Base-by-base conservation (phyloP, 2,797 vertebrate species). In the Characodon lateralis region DNA sequence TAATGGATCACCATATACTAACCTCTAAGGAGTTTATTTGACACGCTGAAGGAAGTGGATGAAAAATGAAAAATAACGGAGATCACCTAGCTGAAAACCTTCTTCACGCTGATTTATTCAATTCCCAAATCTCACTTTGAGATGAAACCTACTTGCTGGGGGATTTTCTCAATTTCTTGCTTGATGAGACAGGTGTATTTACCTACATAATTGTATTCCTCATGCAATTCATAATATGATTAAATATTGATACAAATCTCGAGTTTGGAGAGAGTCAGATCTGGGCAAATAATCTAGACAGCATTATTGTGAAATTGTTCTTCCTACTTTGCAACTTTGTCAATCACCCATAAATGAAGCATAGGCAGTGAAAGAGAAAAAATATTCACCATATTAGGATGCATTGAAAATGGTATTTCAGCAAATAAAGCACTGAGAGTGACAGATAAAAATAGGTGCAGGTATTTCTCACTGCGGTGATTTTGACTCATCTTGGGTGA, bases 181-280 rank as follows among this genome's bases (percentile, higher is more conserved):
- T 91, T 94, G 93, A 92, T 93, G 89, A 89, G 89, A 95, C 94
- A 94, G 94, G 92, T 95, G 89, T 96, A 94, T 95, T 96, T 95
- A 95, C 94, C 93, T 92, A 90, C 90, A 91, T 94, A 94, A 95
- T 95, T 94, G 94, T 94, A 93, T 94, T 95, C 85, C 89, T 92
- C 91, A 82, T 92, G 87, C 93, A 94, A 92, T 94, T 95, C 91
- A 91, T 94, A 94, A 94, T 95, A 88, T 87, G 90, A 94, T 95
- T 95, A 94, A 95, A 95, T 93, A 95, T 95, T 94, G 95, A 95
- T 94, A 90, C 85, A 90, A 93, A 91, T 92, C 66, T 89, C 76
- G 85, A 89, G 86, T 92, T 92, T 85, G 83, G 91, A 89, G 91
- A 92, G 89, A 89, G 72, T 85, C 85, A 90, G 87, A 94, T 94